Evolutionary conservation across 2,113 vertebrate genomes (phyloP).

Genomic region (Tetrax tetrax): DNA sequence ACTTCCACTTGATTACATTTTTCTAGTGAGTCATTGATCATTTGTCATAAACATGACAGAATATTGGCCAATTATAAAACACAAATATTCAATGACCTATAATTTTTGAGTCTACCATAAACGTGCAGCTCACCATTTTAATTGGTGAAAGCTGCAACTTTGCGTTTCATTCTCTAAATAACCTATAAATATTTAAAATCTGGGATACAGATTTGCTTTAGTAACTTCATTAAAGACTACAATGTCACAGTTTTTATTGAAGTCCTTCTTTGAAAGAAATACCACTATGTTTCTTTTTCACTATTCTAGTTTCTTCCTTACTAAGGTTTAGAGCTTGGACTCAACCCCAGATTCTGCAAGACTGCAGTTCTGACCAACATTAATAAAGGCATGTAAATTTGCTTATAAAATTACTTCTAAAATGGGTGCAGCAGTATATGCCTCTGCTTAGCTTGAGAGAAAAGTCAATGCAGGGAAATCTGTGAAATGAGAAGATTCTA

Average conservation of each 20-base stretch:
- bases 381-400: not conserved
- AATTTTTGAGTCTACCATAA: not conserved
- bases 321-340: not conserved
- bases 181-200: not conserved
- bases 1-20: not conserved
- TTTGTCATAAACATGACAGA: not conserved
- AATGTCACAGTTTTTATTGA: not conserved
- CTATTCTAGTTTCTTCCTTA: not conserved
- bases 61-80: not conserved
- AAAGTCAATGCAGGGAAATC: not conserved
- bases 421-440: not conserved
- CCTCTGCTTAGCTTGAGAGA: not conserved
- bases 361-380: not conserved
- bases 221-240: not conserved
- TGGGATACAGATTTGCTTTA: not conserved
- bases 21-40: not conserved
- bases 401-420: not conserved
- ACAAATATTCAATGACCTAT: not conserved
- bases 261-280: not conserved
- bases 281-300: not conserved
- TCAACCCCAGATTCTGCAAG: not conserved
- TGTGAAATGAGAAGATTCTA: not conserved
- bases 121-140: not conserved
- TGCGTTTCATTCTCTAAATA: not conserved
- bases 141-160: not conserved